phyloP scores from a whole-genome alignment of 2,888 invertebrate genomes.

The Limenitis camilla region DNA sequence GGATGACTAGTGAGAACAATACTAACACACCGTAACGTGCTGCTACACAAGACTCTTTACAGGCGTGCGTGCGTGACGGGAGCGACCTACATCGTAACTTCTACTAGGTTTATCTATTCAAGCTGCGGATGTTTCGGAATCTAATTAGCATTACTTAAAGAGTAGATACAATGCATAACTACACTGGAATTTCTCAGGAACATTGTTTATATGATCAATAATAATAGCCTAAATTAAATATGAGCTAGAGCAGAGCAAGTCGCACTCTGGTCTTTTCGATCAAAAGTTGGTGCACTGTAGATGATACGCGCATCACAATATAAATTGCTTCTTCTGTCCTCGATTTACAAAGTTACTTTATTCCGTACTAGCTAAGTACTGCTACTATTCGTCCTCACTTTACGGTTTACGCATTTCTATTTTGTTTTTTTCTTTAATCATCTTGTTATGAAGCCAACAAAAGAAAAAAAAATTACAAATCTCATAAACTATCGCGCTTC shows the following conservation, averaged over 20 bases:
- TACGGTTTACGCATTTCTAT: too few relatives aligned
- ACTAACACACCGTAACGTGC: conserved; percentile 34
- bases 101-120: conserved; percentile 46
- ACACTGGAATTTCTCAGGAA: conserved; percentile 21
- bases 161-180: conserved; percentile 34
- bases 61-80: conserved; percentile 46
- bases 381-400: too few relatives aligned
- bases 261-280: too few relatives aligned
- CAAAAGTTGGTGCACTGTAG: not conserved
- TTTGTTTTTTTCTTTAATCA: too few relatives aligned
- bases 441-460: too few relatives aligned
- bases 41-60: conserved; percentile 31
- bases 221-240: not conserved
- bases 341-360: not conserved
- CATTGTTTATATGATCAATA: conserved; percentile 9
- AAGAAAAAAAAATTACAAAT: too few relatives aligned
- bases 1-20: conserved; percentile 35
- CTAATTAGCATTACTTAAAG: conserved; percentile 56
- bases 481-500: too few relatives aligned
- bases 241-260: not conserved
- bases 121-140: conserved; percentile 44
- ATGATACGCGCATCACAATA: not conserved
- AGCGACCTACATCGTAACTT: conserved; percentile 45
- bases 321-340: not conserved
- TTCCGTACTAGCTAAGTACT: too few relatives aligned